Conservation (phyloP, 2,797 vertebrate species). For the Otus scops region DNA sequence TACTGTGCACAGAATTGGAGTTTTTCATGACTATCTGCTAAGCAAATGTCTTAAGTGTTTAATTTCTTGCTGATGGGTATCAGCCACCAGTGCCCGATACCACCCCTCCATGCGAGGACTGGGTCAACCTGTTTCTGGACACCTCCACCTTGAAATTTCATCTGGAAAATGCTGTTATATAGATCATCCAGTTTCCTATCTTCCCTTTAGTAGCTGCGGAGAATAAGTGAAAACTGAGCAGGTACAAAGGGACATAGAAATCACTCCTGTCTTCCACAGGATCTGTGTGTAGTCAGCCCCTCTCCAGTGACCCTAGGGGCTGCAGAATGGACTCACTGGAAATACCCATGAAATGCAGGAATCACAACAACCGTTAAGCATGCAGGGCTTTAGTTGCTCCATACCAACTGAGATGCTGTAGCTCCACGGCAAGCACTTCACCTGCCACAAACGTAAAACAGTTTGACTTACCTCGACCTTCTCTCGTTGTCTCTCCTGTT, state of each 20-base stretch:
- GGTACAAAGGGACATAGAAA: not conserved
- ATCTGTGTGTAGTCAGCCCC: not conserved
- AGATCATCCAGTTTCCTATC: not conserved
- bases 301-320: not conserved
- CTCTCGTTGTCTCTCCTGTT: not conserved
- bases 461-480: not conserved
- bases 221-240: not conserved
- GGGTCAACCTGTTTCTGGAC: not conserved
- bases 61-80: not conserved
- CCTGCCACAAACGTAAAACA: not conserved
- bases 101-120: not conserved
- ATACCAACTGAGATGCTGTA: not conserved
- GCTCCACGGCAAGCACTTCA: fast-evolving
- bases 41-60: not conserved
- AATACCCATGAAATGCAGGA: not conserved
- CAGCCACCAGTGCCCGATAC: not conserved
- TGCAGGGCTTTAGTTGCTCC: not conserved
- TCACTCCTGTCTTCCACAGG: not conserved
- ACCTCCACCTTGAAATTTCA: not conserved
- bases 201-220: not conserved
- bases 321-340: not conserved
- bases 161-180: not conserved
- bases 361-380: not conserved
- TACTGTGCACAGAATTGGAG: not conserved
- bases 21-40: not conserved